phyloP scores from a whole-genome alignment of 2,888 invertebrate species.

The Mesorhabditis spiculigera region DNA sequence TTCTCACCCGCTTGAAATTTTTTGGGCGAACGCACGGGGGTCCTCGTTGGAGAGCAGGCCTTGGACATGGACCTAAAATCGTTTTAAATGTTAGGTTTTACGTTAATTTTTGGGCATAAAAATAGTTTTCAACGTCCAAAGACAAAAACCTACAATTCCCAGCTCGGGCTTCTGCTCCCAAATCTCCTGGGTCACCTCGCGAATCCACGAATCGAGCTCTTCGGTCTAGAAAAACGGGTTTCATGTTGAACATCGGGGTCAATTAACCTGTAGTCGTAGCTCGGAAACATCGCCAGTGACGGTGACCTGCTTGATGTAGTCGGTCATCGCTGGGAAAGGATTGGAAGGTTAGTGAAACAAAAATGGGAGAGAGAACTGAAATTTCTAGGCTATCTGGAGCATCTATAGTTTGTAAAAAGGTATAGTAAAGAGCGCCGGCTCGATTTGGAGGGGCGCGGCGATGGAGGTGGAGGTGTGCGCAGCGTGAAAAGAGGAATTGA shows the following conservation, averaged over 20 bases:
- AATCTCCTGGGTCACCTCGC: constrained; percentile 42
- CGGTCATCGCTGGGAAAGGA: constrained; percentile 13
- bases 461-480: not conserved
- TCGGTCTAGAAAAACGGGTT: constrained; percentile 25
- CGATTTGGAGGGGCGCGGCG: no score
- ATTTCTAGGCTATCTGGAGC: no score
- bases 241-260: not conserved
- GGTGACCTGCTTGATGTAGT: constrained; percentile 45
- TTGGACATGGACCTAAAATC: constrained; percentile 32
- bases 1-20: not conserved
- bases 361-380: no score
- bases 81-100: not conserved
- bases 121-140: no score
- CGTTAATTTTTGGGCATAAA: not conserved
- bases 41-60: constrained; percentile 33
- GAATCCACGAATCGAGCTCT: constrained; percentile 30
- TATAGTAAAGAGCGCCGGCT: no score
- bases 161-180: constrained; percentile 43
- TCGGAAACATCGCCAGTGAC: constrained; percentile 40
- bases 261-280: constrained; percentile 32
- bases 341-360: not conserved
- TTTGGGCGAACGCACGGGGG: constrained; percentile 17
- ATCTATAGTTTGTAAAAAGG: no score
- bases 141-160: constrained; percentile 18
- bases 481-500: not conserved